Evolutionary conservation across 2,797 vertebrate species (phyloP), one percentile per base, ranked within the genome.

Genomic region (Gambusia yucatana): DNA sequence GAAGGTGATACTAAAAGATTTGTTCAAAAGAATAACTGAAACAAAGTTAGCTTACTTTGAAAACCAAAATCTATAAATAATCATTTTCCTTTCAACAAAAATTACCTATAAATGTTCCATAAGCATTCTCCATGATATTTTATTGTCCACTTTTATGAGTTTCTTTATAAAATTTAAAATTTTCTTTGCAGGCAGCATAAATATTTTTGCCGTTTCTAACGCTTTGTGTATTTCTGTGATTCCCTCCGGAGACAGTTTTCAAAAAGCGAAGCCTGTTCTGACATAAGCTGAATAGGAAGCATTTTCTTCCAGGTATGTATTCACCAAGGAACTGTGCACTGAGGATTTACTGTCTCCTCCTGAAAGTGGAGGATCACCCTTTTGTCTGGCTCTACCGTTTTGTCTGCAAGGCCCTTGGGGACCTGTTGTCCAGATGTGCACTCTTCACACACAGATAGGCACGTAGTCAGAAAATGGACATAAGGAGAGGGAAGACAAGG

Each of bases 301-400:
- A 71, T 28, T 71, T 70, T 71, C 67, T 16, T 44, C 41, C 41
- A 70, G 67, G 67, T n/a, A 39, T 41, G 47, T 73, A 55, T 73
- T 88, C 85, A 85, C 74, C 13, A 67, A 79, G 76, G 77, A 57
- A 74, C 81, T 48, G 78, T n/a, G 25, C 39, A 6, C 48, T 2
- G 71, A 80, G 82, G 87, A 83, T 84, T 85, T 82, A 76, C 80
- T 20, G 79, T 86, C 76, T 79, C 72, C 75, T 82, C 46, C 43
- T 10, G 47, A 33, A 69, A 72, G 43, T 48, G 25, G 13, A 59
- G 39, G 50, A 17, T 89, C 57, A 72, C 73, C 71, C 77, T 88
- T 84, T 86, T 89, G 84, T 87, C 77, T 78, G 76, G 48, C 33
- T 82, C 74, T 76, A 84, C 76, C 30, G 41, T 70, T 77, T 43